Conservation (phyloP, 2,113 vertebrate genomes). For the Atrichornis clamosus region DNA sequence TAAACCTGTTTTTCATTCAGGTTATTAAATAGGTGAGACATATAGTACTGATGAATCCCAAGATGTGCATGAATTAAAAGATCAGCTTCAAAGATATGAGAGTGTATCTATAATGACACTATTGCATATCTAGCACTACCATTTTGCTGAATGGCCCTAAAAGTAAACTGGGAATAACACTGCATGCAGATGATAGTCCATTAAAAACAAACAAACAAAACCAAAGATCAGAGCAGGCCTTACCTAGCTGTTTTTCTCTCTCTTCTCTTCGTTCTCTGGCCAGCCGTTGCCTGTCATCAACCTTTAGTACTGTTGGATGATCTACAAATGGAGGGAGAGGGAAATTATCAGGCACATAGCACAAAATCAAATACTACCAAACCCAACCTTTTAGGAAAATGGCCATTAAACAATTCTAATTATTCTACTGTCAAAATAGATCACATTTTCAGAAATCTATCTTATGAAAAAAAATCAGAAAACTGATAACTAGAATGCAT, state of each 20-base stretch:
- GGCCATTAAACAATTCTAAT: neutral
- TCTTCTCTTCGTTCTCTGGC: conserved; percentile 91
- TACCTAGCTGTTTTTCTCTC: conserved; percentile 89
- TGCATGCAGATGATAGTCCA: neutral
- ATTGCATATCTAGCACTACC: neutral
- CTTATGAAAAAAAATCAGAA: fast-evolving
- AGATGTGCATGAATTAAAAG: neutral
- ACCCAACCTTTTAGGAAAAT: neutral
- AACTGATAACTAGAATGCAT: neutral
- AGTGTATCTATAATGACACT: neutral
- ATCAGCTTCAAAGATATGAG: neutral
- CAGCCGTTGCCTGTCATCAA: conserved; percentile 89
- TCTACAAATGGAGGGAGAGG: conserved; percentile 68
- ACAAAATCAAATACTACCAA: neutral
- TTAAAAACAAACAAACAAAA: neutral
- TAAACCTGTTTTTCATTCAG: neutral
- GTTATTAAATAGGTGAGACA: neutral
- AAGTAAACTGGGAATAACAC: neutral
- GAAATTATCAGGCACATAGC: neutral
- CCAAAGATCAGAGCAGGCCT: neutral
- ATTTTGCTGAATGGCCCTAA: neutral
- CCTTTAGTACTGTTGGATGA: conserved; percentile 78
- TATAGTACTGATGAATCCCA: neutral
- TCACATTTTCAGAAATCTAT: neutral
- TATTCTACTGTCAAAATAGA: neutral